phyloP scores from a whole-genome alignment of 2,888 invertebrate species.

The Luffia ferchaultella region DNA sequence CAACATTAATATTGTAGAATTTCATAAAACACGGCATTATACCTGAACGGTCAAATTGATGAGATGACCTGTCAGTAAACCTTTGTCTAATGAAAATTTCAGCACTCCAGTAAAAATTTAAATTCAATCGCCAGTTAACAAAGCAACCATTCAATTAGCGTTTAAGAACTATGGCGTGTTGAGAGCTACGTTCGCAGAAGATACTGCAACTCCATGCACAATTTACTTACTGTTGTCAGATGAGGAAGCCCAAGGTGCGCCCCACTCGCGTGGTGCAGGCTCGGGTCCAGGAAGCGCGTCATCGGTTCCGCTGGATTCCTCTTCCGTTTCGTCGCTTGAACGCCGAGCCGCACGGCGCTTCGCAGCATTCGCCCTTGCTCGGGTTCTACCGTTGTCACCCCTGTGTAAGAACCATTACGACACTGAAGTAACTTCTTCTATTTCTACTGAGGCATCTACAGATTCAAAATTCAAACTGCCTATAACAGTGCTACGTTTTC shows the following conservation, averaged over 20 bases:
- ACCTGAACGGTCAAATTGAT: too few species aligned
- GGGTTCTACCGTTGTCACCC: conserved; percentile 40
- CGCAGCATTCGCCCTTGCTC: conserved; percentile 30
- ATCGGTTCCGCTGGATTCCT: conserved; percentile 55
- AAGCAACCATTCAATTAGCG: neutral
- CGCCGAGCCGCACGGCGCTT: conserved; percentile 43
- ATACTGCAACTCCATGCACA: too few species aligned
- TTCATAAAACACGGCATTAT: too few species aligned
- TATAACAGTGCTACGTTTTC: too few species aligned
- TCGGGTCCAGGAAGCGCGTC: conserved; percentile 43
- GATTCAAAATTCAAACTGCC: too few species aligned
- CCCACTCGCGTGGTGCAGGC: conserved; percentile 59
- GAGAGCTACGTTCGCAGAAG: neutral
- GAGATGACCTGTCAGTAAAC: too few species aligned
- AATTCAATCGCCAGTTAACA: neutral
- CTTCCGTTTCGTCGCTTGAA: conserved; percentile 57
- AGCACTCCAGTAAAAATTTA: too few species aligned
- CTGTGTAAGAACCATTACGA: too few species aligned
- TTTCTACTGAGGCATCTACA: too few species aligned
- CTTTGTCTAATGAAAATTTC: too few species aligned
- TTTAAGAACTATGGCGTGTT: neutral
- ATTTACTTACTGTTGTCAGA: conserved; percentile 49
- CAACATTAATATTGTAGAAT: too few species aligned
- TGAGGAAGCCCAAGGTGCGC: conserved; percentile 61
- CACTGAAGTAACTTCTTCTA: conserved; percentile 1